Evolutionary conservation across 2,888 invertebrate genomes (phyloP).

Genomic region (Taenaris catops): DNA sequence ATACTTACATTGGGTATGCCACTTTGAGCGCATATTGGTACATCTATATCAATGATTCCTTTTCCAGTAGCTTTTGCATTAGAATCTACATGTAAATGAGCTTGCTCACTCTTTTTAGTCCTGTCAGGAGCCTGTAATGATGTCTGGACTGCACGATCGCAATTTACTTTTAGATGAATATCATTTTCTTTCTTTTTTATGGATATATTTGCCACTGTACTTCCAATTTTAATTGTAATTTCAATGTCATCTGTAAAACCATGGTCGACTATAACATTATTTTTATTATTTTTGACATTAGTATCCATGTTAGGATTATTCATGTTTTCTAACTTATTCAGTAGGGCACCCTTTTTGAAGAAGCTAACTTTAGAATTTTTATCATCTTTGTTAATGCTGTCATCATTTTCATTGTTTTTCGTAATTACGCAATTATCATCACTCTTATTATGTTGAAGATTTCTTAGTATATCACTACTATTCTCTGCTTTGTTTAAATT

Average conservation of each 20-base stretch:
- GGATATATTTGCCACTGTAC: constrained; percentile 52
- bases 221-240: constrained; percentile 61
- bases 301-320: constrained; percentile 40
- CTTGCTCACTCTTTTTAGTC: too few relatives aligned
- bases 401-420: too few relatives aligned
- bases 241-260: constrained; percentile 56
- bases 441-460: too few relatives aligned
- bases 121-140: constrained; percentile 25
- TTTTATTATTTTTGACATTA: constrained; percentile 2
- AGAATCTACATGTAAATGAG: too few relatives aligned
- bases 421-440: too few relatives aligned
- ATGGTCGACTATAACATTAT: constrained; percentile 22
- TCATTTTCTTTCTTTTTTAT: constrained; percentile 58
- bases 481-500: not conserved
- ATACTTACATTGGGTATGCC: constrained; percentile 15
- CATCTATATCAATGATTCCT: not conserved
- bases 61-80: too few relatives aligned
- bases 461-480: too few relatives aligned
- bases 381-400: not conserved
- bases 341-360: constrained; percentile 44
- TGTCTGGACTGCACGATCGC: constrained; percentile 56
- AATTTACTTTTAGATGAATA: constrained; percentile 50
- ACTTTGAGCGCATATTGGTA: constrained; percentile 5
- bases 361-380: constrained; percentile 32
- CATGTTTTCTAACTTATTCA: constrained; percentile 26